Conservation (phyloP, 2,113 vertebrate genomes). For the Podocnemis expansa region DNA sequence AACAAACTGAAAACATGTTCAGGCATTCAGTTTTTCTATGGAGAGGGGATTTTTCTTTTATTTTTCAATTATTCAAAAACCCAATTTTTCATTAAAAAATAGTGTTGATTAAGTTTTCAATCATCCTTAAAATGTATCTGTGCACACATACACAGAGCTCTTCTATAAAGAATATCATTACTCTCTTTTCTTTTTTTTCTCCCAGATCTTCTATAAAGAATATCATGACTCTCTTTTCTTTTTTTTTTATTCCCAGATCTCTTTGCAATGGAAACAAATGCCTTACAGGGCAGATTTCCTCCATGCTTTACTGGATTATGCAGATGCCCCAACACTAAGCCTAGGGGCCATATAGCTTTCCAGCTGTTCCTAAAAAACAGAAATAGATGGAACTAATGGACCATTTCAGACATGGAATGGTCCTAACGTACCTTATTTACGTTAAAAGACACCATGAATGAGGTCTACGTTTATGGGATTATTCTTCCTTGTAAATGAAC, state of each 20-base stretch:
- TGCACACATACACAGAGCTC: neutral
- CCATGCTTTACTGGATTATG: neutral
- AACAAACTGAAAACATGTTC: no score
- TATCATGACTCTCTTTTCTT: no score
- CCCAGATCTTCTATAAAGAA: no score
- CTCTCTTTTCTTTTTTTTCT: no score
- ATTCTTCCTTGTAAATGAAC: neutral
- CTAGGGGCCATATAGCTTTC: rapidly evolving
- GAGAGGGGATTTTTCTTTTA: no score
- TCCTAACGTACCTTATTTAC: neutral
- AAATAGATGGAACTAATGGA: neutral
- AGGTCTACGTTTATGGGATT: neutral
- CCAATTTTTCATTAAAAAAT: neutral
- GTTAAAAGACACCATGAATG: neutral
- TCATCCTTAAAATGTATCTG: no score
- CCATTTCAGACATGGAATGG: neutral
- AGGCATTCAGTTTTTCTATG: no score
- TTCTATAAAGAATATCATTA: rapidly evolving
- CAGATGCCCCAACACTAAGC: neutral
- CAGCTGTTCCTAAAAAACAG: neutral
- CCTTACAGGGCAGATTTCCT: rapidly evolving
- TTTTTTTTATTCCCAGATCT: no score
- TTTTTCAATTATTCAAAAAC: no score
- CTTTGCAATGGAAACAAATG: rapidly evolving
- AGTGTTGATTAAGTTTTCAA: neutral